Base-by-base conservation (phyloP, 2,888 invertebrate species). In the Oscheius onirici region DNA sequence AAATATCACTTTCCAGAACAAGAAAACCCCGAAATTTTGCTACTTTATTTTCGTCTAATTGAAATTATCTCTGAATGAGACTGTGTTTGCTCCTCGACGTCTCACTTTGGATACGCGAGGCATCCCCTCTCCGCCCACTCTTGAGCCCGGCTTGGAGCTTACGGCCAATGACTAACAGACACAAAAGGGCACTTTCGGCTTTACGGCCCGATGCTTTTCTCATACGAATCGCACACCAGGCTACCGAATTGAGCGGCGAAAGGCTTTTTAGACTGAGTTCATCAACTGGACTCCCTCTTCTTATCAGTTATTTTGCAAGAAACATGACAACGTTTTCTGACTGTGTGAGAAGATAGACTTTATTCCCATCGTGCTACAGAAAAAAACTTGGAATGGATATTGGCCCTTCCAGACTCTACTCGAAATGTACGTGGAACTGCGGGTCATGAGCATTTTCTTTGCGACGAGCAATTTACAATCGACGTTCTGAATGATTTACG, bases 121-220 rank as follows among this genome's bases (percentile, higher is more conserved):
- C 34, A 8, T 52, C 52, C 26, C 52, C 17, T 17, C 17, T 20
- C 13, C 52, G 22, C 52, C 24, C 13, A 22, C 52, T 52, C 52
- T 46, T 17, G 15, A 15, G 15, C 46, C 17, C 34, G 34, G 34
- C 34, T 34, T 34, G 34, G 34, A 46, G 46, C 46, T 46, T 46
- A 46, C 46, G 46, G 46, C 46, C 20, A 46, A 17, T 46, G 46
- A 20, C 46, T 46, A 15, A 17, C 46, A 20, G 52, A 52, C 52
- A 52, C 52, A 52, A 52, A 52, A 52, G 52, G 26, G 24, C 52
- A 52, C 52, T 52, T 52, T 52, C 24, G 24, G 52, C 22, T 52
- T 52, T 24, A 52, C 52, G 52, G 52, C 52, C 22, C 22, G 52
- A 20, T 52, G 52, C 17, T 52, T 52, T 52, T 34, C 34, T 8